Conservation (phyloP, 1,140 invertebrate species). For the Tetraneura akinire region DNA sequence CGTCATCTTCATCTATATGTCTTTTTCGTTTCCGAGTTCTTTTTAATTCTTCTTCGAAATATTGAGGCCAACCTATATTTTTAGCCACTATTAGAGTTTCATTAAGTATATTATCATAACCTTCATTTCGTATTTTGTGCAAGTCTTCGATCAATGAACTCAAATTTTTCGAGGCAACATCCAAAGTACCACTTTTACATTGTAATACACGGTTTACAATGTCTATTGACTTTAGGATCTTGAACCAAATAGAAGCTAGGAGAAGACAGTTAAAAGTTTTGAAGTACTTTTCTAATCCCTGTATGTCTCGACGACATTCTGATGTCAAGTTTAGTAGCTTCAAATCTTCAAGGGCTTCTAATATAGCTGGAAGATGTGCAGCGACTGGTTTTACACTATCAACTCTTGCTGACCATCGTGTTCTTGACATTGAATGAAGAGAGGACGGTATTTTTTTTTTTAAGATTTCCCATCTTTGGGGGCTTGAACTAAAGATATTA, state of each 20-base stretch:
- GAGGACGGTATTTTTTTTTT: constrained; percentile 2
- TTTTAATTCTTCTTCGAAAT: too few relatives aligned
- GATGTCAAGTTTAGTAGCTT: constrained; percentile 14
- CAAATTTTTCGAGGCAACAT: constrained; percentile 15
- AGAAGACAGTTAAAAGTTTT: constrained; percentile 7
- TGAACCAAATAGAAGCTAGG: neutral
- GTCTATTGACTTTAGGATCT: neutral
- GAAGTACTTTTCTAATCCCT: neutral
- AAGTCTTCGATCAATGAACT: constrained; percentile 1
- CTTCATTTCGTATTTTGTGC: neutral
- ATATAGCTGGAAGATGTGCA: constrained; percentile 6
- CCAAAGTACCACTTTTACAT: neutral
- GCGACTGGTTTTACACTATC: constrained; percentile 3
- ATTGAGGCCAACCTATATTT: neutral
- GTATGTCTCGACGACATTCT: constrained; percentile 7
- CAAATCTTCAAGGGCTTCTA: constrained; percentile 7
- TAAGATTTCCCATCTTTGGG: constrained; percentile 20
- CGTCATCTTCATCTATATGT: too few relatives aligned
- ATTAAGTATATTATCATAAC: neutral
- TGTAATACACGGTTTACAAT: neutral
- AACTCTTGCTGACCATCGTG: neutral
- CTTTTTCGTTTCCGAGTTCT: too few relatives aligned
- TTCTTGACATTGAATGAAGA: neutral
- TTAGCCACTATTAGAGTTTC: constrained; percentile 1
- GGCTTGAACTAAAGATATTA: constrained; percentile 12